These are phyloP conservation scores for Leucophenga maculata DNA, from an alignment of 2,888 invertebrate species.

Conservation along the genomic window DNA sequence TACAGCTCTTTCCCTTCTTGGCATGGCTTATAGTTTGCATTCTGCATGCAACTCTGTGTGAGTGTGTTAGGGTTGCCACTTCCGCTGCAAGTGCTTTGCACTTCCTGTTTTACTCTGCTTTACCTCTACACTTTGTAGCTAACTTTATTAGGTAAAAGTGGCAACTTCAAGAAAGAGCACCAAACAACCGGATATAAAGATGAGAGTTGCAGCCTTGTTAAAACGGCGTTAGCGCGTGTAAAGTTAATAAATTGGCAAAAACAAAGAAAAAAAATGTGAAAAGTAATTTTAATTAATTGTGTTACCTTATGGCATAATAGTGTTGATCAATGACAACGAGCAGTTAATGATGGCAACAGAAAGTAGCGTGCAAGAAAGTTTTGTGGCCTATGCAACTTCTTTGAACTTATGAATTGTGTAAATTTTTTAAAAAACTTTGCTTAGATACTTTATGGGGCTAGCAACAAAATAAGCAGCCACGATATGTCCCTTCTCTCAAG, in stretches of 20 bases:
- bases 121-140: background rate
- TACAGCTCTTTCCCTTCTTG: slow-evolving; percentile 7
- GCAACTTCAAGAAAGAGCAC: background rate
- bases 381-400: no score
- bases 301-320: slow-evolving; percentile 46
- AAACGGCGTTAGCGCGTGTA: slow-evolving; percentile 9
- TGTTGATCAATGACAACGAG: background rate
- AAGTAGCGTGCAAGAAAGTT: no score
- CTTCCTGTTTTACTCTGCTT: slow-evolving; percentile 1
- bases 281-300: slow-evolving; percentile 61
- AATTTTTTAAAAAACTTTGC: no score
- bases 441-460: no score
- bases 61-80: background rate
- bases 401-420: no score
- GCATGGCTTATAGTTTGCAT: background rate
- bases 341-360: no score
- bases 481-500: no score
- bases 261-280: slow-evolving; percentile 38
- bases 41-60: background rate
- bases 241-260: slow-evolving; percentile 19
- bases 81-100: slow-evolving; percentile 17
- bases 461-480: no score
- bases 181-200: background rate
- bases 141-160: no score
- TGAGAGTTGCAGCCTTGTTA: slow-evolving; percentile 9